Evolutionary conservation across 1,140 invertebrate genomes (phyloP).

Genomic region (Camponotus vicinus): DNA sequence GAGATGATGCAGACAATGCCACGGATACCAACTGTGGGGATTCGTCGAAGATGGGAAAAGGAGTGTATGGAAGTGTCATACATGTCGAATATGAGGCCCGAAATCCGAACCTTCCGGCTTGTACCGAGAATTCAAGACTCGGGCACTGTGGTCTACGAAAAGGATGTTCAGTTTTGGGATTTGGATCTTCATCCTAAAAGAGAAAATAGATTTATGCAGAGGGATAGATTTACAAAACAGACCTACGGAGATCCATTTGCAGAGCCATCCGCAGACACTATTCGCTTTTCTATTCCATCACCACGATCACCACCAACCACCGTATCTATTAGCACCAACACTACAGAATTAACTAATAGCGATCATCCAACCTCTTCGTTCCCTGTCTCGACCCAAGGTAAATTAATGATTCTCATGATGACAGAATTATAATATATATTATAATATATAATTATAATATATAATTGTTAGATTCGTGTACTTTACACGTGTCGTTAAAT

Average conservation of each 20-base stretch:
- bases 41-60: slow-evolving; percentile 82
- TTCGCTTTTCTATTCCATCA: no score
- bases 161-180: slow-evolving; percentile 94
- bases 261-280: no score
- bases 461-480: not conserved
- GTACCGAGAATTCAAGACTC: slow-evolving; percentile 86
- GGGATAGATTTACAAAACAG: no score
- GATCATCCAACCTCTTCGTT: slow-evolving; percentile 79
- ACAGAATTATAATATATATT: not conserved
- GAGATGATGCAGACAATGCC: slow-evolving; percentile 83
- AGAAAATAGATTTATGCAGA: no score
- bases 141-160: slow-evolving; percentile 88
- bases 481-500: no score
- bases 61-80: slow-evolving; percentile 85
- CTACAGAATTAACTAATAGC: slow-evolving; percentile 40
- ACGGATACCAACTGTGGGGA: slow-evolving; percentile 81
- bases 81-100: not conserved
- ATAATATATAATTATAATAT: no score
- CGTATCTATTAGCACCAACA: slow-evolving; percentile 64
- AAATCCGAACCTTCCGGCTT: no score
- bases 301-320: slow-evolving; percentile 62
- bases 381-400: slow-evolving; percentile 81
- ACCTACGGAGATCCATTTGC: no score
- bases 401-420: not conserved
- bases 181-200: slow-evolving; percentile 85